A percentile compares a stretch with the other conserved stretches of the same genome.
Conservation (phyloP, 2,113 vertebrate genomes). For the Pyxicephalus adspersus region DNA sequence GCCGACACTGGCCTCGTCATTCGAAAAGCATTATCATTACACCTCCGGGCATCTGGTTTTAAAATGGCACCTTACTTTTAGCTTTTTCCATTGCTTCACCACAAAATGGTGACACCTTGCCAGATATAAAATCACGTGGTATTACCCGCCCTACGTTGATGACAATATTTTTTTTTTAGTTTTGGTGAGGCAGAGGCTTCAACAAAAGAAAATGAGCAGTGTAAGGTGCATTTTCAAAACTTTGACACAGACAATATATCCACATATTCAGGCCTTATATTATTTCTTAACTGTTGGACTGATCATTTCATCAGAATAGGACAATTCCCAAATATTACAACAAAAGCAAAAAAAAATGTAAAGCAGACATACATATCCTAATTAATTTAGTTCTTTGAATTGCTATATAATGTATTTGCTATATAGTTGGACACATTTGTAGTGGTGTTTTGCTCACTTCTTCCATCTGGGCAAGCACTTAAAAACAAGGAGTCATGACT, state of each 20-base stretch:
- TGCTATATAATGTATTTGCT: too few relatives aligned
- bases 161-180: conserved; percentile 24
- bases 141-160: conserved; percentile 17
- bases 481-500: too few relatives aligned
- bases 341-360: too few relatives aligned
- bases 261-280: background rate
- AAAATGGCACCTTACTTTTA: conserved; percentile 53
- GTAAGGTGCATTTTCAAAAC: background rate
- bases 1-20: conserved; percentile 33
- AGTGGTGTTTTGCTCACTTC: too few relatives aligned
- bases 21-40: conserved; percentile 17
- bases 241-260: background rate
- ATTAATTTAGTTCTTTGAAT: too few relatives aligned
- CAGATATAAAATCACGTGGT: conserved; percentile 29
- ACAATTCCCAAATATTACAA: too few relatives aligned
- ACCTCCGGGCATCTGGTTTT: background rate
- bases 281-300: background rate
- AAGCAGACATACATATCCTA: too few relatives aligned
- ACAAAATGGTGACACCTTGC: conserved; percentile 44
- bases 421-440: too few relatives aligned
- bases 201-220: background rate
- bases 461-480: too few relatives aligned
- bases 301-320: too few relatives aligned
- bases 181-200: conserved; percentile 11
- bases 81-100: conserved; percentile 60